Percentiles rank a stretch among this genome's conserved stretches.
These are phyloP conservation scores for Prionace glauca DNA, from an alignment of 2,797 vertebrate genomes.

Conservation along the genomic window DNA sequence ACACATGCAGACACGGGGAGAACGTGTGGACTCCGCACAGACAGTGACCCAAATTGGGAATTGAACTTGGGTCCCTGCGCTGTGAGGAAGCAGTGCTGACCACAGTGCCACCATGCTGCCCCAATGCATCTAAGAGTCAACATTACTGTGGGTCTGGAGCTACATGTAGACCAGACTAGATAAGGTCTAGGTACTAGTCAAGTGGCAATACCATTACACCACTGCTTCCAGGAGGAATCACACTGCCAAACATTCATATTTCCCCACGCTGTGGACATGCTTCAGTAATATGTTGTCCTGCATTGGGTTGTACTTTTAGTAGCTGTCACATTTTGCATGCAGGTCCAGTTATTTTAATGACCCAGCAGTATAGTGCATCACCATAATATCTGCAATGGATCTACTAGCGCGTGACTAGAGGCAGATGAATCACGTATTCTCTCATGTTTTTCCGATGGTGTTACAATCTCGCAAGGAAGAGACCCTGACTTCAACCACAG, in stretches of 20 bases:
- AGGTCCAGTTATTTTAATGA: not conserved
- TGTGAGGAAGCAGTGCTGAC: too few species aligned
- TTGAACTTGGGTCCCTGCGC: too few species aligned
- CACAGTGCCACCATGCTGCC: too few species aligned
- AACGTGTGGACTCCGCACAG: too few species aligned
- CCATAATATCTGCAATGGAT: not conserved
- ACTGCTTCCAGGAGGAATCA: not conserved
- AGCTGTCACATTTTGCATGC: not conserved
- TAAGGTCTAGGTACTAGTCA: too few species aligned
- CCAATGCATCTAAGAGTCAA: too few species aligned
- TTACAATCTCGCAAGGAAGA: not conserved
- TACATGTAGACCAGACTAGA: too few species aligned
- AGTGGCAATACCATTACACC: too few species aligned
- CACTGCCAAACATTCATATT: not conserved
- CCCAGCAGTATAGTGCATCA: not conserved
- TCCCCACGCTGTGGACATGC: not conserved
- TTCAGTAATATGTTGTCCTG: not conserved
- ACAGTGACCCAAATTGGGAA: too few species aligned
- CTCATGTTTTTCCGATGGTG: not conserved
- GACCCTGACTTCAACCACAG: not conserved
- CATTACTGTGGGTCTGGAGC: too few species aligned
- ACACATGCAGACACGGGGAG: too few species aligned
- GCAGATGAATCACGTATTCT: not conserved
- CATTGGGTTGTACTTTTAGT: not conserved
- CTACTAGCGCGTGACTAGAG: not conserved